A percentile compares a stretch with the other conserved stretches of the same genome.
Evolutionary conservation across 35 echinoderm and acorn worm species (phyloP).

Genomic region (Heliocidaris erythrogramma): DNA sequence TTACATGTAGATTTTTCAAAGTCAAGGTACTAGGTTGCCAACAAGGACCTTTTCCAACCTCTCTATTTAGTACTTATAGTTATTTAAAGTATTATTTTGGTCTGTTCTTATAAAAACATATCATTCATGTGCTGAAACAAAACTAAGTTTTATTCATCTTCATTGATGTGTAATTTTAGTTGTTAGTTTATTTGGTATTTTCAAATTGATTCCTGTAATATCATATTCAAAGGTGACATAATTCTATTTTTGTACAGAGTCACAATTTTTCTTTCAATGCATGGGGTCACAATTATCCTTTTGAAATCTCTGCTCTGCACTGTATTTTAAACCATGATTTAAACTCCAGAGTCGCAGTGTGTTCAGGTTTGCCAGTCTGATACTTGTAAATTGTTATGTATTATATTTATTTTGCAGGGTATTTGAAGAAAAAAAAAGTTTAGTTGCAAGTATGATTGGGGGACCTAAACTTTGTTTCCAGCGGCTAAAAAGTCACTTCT

Average conservation of each 20-base stretch:
- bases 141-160: not conserved
- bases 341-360: not conserved
- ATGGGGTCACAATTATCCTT: not conserved
- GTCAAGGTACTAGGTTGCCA: too few relatives aligned
- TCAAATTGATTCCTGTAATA: not conserved
- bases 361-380: not conserved
- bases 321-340: too few relatives aligned
- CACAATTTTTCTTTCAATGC: not conserved
- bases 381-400: not conserved
- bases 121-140: not conserved
- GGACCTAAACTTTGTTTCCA: not conserved
- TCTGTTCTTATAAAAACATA: not conserved
- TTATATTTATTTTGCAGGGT: not conserved
- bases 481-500: too few relatives aligned
- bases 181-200: too few relatives aligned
- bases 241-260: not conserved
- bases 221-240: not conserved
- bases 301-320: not conserved
- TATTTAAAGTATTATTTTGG: not conserved
- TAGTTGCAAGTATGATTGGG: not conserved
- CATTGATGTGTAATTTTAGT: not conserved
- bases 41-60: not conserved
- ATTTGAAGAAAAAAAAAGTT: not conserved
- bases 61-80: not conserved
- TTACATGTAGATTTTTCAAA: too few relatives aligned